These are phyloP conservation scores for Cirrhinus mrigala DNA, from an alignment of 2,797 vertebrate genomes.

Conservation along the genomic window DNA sequence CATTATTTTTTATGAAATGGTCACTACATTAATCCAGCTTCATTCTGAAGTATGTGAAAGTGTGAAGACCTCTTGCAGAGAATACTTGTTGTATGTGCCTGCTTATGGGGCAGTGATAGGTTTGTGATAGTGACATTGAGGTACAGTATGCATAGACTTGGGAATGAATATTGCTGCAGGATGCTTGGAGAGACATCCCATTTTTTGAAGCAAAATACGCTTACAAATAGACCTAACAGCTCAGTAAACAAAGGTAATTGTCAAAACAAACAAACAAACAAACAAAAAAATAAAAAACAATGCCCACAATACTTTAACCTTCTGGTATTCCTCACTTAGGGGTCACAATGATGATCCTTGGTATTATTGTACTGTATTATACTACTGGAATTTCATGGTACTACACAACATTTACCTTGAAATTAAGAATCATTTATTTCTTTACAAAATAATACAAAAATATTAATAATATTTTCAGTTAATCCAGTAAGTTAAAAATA, in stretches of 20 bases:
- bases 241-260: background rate
- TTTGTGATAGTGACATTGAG: too few species aligned
- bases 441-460: background rate
- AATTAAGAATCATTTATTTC: background rate
- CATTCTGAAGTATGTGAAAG: constrained; percentile 1
- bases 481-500: background rate
- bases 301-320: background rate
- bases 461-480: background rate
- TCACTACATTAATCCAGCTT: constrained; percentile 20
- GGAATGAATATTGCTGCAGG: background rate
- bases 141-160: background rate
- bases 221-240: background rate
- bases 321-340: background rate
- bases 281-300: background rate
- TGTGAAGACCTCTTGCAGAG: background rate
- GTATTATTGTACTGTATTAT: background rate
- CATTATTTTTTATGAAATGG: constrained; percentile 9
- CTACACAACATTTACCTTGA: background rate
- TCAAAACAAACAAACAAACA: background rate
- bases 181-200: background rate
- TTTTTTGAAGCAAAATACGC: background rate
- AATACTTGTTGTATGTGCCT: constrained; percentile 17
- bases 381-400: background rate
- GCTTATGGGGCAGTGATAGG: background rate
- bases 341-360: background rate